Evolutionary conservation across 2,113 vertebrate genomes (phyloP).

Genomic region (Emydocephalus ijimae): DNA sequence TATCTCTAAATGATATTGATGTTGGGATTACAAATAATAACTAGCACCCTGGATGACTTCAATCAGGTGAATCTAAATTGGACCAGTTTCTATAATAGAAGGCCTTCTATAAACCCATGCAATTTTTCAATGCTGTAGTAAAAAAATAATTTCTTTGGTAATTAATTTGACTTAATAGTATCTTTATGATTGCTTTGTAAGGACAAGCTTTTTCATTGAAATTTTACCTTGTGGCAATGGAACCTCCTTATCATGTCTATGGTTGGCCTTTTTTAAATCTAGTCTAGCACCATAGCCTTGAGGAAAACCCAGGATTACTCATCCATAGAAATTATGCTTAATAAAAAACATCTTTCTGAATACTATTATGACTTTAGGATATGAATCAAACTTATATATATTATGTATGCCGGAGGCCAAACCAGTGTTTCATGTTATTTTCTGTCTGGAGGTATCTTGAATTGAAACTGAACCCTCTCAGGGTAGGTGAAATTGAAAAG

Average conservation of each 20-base stretch:
- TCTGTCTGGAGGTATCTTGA: constrained; percentile 8
- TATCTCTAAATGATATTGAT: background rate
- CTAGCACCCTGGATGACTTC: background rate
- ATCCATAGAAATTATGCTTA: constrained; percentile 43
- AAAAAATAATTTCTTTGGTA: background rate
- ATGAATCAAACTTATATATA: constrained; percentile 39
- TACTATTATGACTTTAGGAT: constrained; percentile 36
- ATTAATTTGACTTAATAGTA: background rate
- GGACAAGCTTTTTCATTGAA: constrained; percentile 3
- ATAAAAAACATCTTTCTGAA: constrained; percentile 40
- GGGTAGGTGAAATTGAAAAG: background rate
- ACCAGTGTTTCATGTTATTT: constrained; percentile 29
- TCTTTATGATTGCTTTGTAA: constrained; percentile 9
- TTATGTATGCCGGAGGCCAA: constrained; percentile 41
- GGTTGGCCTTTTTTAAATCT: constrained; percentile 29
- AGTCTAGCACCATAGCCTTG: constrained; percentile 35
- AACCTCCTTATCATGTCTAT: constrained; percentile 4
- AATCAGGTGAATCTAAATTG: background rate
- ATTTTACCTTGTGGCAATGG: background rate
- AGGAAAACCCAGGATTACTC: constrained; percentile 34
- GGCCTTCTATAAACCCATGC: background rate
- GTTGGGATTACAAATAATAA: background rate
- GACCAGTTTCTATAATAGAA: constrained; percentile 2
- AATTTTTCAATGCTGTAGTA: constrained; percentile 22
- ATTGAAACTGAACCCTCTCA: constrained; percentile 17